Evolutionary conservation across 2,113 vertebrate species (phyloP).

Genomic region (Mesembrinibis cayennensis): DNA sequence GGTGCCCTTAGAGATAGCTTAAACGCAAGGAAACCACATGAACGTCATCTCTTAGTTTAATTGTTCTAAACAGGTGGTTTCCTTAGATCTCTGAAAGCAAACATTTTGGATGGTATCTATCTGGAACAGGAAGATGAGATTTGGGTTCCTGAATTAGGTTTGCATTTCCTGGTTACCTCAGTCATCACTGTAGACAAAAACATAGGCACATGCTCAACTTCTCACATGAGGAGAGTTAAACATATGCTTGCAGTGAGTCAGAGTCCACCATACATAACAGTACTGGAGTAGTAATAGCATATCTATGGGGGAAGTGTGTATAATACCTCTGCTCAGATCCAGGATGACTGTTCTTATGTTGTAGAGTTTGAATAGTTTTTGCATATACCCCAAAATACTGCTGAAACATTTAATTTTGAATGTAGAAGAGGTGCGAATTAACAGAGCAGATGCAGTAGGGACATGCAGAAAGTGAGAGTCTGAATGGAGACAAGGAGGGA

Average conservation of each 20-base stretch:
- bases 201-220: conserved; percentile 10
- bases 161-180: conserved; percentile 22
- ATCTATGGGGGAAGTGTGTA: conserved; percentile 33
- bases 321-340: conserved; percentile 46
- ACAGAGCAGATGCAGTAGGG: not conserved
- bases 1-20: not conserved
- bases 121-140: not conserved
- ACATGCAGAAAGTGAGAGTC: not conserved
- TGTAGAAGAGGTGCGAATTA: not conserved
- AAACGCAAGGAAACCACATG: not conserved
- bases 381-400: conserved; percentile 18
- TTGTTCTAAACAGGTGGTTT: not conserved
- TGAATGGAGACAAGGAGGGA: not conserved
- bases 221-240: conserved; percentile 20
- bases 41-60: not conserved
- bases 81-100: not conserved
- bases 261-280: not conserved
- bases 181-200: not conserved
- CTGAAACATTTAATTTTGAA: not conserved
- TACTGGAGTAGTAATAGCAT: conserved; percentile 17
- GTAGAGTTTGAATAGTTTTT: conserved; percentile 1
- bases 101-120: not conserved
- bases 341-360: conserved; percentile 39
- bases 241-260: conserved; percentile 44
- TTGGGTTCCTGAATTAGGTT: conserved; percentile 20